Evolutionary conservation across 1,140 invertebrate genomes (phyloP).

Genomic region (Papilio machaon): DNA sequence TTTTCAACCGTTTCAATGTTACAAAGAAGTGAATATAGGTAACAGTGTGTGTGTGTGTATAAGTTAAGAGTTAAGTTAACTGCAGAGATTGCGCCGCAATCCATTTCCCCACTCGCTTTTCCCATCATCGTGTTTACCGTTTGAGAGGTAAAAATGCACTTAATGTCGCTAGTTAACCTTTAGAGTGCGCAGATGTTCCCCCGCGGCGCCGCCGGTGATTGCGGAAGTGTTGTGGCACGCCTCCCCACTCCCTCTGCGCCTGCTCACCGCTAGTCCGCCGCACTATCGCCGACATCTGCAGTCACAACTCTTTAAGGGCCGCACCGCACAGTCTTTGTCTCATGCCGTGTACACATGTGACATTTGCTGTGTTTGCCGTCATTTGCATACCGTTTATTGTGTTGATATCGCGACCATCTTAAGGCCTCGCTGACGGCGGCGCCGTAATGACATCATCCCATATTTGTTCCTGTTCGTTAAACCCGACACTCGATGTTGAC

Average conservation of each 20-base stretch:
- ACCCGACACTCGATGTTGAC: constrained; percentile 33
- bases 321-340: constrained; percentile 41
- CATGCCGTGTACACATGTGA: constrained; percentile 17
- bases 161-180: constrained; percentile 73
- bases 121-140: constrained; percentile 53
- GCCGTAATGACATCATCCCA: constrained; percentile 30
- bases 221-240: constrained; percentile 58
- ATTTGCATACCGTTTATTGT: constrained; percentile 32
- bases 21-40: not conserved
- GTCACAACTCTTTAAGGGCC: constrained; percentile 45
- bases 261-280: constrained; percentile 35
- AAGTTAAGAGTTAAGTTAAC: not conserved
- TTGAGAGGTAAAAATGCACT: constrained; percentile 63
- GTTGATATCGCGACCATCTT: constrained; percentile 29
- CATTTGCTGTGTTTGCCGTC: constrained; percentile 20
- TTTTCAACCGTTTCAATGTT: too few relatives aligned
- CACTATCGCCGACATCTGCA: constrained; percentile 61
- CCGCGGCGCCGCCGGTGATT: constrained; percentile 60
- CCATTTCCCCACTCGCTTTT: constrained; percentile 58
- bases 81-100: constrained; percentile 40
- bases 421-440: constrained; percentile 30
- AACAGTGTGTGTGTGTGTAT: not conserved
- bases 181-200: constrained; percentile 58
- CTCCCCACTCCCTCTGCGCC: constrained; percentile 24
- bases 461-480: constrained; percentile 40